phyloP scores from a whole-genome alignment of 2,888 invertebrate species.

The Aricia artaxerxes region DNA sequence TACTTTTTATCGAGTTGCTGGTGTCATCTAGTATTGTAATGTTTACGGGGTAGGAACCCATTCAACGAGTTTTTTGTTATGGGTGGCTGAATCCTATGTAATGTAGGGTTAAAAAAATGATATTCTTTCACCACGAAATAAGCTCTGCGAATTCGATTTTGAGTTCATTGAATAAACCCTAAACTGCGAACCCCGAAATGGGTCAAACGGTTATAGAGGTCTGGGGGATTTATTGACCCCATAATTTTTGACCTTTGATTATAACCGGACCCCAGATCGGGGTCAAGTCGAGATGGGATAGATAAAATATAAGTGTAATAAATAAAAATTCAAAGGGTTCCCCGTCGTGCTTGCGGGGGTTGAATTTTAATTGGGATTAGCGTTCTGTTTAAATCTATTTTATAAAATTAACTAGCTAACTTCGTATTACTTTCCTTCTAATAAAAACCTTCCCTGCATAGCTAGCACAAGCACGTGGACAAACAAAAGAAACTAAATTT shows the following conservation, averaged over 20 bases:
- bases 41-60: too few species aligned
- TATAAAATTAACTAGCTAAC: too few species aligned
- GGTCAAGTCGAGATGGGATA: conserved; percentile 7
- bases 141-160: background rate
- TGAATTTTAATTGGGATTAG: background rate
- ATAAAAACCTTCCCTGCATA: too few species aligned
- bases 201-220: background rate
- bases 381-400: background rate
- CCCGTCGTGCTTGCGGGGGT: background rate
- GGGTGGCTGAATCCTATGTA: too few species aligned
- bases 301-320: conserved; percentile 22
- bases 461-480: too few species aligned
- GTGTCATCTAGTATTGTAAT: too few species aligned
- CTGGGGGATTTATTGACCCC: background rate
- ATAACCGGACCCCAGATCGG: conserved; percentile 1
- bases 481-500: too few species aligned
- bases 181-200: background rate
- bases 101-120: background rate
- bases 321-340: conserved; percentile 5
- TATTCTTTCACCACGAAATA: background rate
- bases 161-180: conserved; percentile 3
- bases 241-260: conserved; percentile 23
- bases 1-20: too few species aligned
- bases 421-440: too few species aligned
- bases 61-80: too few species aligned